phyloP scores from a whole-genome alignment of 2,113 vertebrate species.

The Syrmaticus mikado region DNA sequence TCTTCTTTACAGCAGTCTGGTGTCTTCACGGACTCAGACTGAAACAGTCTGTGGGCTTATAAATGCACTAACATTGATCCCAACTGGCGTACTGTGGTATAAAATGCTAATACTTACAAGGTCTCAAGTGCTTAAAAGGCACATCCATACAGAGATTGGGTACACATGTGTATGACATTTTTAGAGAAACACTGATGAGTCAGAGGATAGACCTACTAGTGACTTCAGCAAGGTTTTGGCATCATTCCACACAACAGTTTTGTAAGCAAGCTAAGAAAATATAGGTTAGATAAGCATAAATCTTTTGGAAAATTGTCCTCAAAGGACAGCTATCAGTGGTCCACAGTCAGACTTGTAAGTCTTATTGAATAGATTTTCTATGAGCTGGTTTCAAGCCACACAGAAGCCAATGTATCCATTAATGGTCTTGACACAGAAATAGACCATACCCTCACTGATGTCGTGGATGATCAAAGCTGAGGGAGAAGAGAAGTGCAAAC shows the following conservation, averaged over 20 bases:
- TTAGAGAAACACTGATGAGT: background rate
- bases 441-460: background rate
- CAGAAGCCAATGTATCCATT: background rate
- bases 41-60: background rate
- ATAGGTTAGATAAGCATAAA: background rate
- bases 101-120: background rate
- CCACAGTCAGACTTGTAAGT: background rate
- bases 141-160: background rate
- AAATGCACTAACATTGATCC: background rate
- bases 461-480: background rate
- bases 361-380: background rate
- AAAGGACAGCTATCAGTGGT: background rate
- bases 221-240: background rate
- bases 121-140: background rate
- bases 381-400: background rate
- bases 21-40: background rate
- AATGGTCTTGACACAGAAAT: background rate
- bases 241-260: background rate
- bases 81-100: background rate
- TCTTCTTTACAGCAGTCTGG: background rate
- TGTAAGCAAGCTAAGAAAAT: background rate
- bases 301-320: background rate
- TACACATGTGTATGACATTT: background rate
- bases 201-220: background rate
- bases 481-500: background rate